Conservation (phyloP, 2,797 vertebrate species). For the Smutsia temminckii region DNA sequence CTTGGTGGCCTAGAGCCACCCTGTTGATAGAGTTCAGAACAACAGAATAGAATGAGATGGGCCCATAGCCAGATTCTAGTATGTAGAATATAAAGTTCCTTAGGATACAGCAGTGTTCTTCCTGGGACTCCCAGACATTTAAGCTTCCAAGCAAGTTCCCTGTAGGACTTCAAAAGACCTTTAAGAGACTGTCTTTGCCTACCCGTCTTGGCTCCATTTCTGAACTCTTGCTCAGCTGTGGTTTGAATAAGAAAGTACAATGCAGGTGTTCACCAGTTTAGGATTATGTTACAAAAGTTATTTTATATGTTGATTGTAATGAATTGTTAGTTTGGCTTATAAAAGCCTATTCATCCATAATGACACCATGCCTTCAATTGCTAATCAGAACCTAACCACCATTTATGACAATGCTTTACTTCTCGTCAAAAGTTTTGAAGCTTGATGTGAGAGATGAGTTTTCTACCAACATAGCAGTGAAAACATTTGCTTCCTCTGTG, state of each 20-base stretch:
- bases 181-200: neutral
- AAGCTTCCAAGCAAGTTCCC: constrained; percentile 3
- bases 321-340: neutral
- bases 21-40: neutral
- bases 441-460: constrained; percentile 4
- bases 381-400: neutral
- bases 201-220: neutral
- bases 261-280: neutral
- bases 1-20: neutral
- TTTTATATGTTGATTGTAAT: neutral
- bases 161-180: neutral
- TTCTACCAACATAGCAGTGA: neutral
- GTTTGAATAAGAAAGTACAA: constrained; percentile 19
- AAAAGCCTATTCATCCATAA: constrained; percentile 1
- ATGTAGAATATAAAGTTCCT: neutral
- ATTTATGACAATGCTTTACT: neutral
- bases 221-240: neutral
- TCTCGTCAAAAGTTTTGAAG: constrained; percentile 2
- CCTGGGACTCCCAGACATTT: neutral
- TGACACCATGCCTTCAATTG: neutral
- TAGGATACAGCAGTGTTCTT: neutral
- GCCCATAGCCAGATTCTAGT: neutral
- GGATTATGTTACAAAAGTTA: neutral
- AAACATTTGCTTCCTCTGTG: neutral
- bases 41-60: neutral